Conservation (phyloP, 92 coral and sea anemone genomes). For the Umimayanthus chanpuru region DNA sequence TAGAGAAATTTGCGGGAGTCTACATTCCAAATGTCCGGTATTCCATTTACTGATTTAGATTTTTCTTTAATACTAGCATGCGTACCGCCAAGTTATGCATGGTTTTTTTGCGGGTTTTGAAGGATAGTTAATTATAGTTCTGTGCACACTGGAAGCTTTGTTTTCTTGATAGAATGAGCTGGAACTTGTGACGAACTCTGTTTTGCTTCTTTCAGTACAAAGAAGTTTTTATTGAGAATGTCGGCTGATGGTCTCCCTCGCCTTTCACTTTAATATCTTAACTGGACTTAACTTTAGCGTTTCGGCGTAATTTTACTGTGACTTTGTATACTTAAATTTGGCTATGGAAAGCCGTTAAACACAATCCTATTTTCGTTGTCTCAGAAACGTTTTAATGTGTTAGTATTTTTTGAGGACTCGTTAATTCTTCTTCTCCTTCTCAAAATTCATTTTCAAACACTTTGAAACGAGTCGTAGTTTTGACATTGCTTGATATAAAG, state of each 20-base stretch:
- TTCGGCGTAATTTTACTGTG: slow-evolving; percentile 8
- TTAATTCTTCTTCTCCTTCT: not conserved
- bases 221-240: not conserved
- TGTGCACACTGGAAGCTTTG: not conserved
- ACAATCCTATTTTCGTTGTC: not conserved
- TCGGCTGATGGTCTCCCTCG: not conserved
- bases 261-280: not conserved
- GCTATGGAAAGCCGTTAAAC: slow-evolving; percentile 13
- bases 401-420: not conserved
- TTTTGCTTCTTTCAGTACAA: slow-evolving; percentile 2
- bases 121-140: not conserved
- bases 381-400: not conserved
- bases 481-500: not conserved
- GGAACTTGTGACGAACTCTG: not conserved
- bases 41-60: not conserved
- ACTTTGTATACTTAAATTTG: not conserved
- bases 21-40: slow-evolving; percentile 2
- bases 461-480: not conserved
- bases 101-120: not conserved
- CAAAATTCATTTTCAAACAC: not conserved
- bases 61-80: not conserved
- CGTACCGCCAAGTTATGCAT: not conserved
- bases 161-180: not conserved
- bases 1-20: not conserved
- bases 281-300: not conserved